phyloP scores from a whole-genome alignment of 2,797 vertebrate genomes.

The Semaprochilodus insignis region DNA sequence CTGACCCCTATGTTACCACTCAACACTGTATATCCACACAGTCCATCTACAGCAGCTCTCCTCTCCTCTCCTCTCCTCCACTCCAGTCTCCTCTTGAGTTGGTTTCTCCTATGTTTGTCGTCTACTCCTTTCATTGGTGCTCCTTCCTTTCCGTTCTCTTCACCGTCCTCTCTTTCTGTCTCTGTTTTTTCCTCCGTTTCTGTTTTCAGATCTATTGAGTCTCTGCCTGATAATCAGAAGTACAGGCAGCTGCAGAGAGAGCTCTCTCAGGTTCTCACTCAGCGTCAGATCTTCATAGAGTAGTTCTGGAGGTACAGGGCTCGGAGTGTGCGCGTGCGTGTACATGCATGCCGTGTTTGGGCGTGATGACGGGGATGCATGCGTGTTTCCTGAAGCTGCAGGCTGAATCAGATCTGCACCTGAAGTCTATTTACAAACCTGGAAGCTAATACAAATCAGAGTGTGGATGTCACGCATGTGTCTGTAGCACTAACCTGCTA shows the following conservation, averaged over 20 bases:
- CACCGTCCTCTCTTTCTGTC: conserved; percentile 48
- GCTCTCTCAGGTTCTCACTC: conserved; percentile 98
- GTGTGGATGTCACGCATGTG: neutral
- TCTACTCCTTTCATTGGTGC: no score
- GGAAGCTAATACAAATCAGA: neutral
- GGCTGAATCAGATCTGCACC: neutral
- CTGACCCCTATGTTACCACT: no score
- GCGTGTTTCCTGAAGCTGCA: neutral
- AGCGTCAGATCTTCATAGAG: conserved; percentile 99
- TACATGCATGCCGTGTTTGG: neutral
- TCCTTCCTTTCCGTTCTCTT: conserved; percentile 26
- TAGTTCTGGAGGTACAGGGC: conserved; percentile 92
- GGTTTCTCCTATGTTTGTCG: conserved; percentile 27
- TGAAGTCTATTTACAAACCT: neutral
- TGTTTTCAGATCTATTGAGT: conserved; percentile 94
- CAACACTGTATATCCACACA: no score
- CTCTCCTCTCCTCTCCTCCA: neutral
- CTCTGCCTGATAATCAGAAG: conserved; percentile 99
- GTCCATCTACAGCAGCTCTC: no score
- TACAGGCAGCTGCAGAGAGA: conserved; percentile 99
- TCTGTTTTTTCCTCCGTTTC: conserved; percentile 54
- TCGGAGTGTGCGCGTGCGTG: conserved; percentile 55
- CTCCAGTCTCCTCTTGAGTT: conserved; percentile 6
- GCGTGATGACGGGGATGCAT: neutral
- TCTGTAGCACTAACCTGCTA: neutral